Conservation (phyloP, 2,888 invertebrate species). For the Ormyrus rosae region DNA sequence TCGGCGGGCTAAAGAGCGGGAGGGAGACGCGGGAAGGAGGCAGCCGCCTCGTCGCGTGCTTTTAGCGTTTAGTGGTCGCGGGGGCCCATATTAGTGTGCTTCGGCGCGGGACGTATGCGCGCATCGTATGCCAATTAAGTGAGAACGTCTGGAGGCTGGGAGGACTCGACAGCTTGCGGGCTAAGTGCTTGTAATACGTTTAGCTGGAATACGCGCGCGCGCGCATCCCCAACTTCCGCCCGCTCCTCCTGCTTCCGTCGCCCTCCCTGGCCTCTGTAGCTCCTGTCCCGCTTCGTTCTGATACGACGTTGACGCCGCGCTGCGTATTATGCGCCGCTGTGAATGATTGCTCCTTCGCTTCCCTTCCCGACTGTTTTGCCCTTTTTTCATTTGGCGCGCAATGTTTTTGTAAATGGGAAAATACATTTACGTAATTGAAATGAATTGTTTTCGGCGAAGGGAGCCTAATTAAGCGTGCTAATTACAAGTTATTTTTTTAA, state of each 20-base stretch:
- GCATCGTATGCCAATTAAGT: constrained; percentile 71
- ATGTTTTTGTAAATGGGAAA: too few relatives aligned
- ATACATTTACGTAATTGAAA: too few relatives aligned
- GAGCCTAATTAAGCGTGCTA: too few relatives aligned
- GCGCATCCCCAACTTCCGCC: constrained; percentile 55
- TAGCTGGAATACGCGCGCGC: constrained; percentile 65
- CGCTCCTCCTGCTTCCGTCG: neutral
- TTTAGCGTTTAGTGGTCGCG: constrained; percentile 57
- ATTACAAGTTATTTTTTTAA: too few relatives aligned
- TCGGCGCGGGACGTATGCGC: constrained; percentile 45
- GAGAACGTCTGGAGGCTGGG: constrained; percentile 62
- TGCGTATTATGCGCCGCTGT: too few relatives aligned
- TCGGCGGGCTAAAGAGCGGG: neutral
- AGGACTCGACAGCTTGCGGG: constrained; percentile 69
- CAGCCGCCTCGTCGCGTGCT: constrained; percentile 48
- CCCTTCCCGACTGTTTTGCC: too few relatives aligned
- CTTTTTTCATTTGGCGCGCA: too few relatives aligned
- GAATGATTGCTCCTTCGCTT: too few relatives aligned
- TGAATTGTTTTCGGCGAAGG: too few relatives aligned
- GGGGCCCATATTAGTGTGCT: constrained; percentile 19
- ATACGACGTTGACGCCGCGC: too few relatives aligned
- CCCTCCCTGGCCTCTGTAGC: neutral
- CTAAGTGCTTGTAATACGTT: constrained; percentile 73
- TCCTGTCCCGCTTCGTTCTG: too few relatives aligned
- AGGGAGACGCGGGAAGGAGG: neutral